phyloP scores from a whole-genome alignment of 2,113 vertebrate species.

The Ptilorrhoa leucosticta region DNA sequence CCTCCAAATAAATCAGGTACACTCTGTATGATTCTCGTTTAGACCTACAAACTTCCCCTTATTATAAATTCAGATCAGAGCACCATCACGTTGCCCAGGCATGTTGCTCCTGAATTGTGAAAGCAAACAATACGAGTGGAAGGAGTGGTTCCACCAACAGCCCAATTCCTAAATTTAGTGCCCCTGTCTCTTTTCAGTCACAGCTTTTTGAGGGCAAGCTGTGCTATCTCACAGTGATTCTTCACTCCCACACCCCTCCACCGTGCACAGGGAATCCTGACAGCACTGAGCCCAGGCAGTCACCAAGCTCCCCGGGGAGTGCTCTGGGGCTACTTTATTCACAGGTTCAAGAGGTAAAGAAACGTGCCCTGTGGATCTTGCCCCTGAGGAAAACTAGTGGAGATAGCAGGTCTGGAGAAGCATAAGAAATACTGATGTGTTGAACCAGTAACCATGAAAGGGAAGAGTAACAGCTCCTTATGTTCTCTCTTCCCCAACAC shows the following conservation, averaged over 20 bases:
- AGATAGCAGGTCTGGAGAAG: not conserved
- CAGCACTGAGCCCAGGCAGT: not conserved
- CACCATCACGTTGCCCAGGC: not conserved
- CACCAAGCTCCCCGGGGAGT: not conserved
- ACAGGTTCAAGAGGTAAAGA: not conserved
- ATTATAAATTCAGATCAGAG: not conserved
- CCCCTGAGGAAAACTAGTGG: not conserved
- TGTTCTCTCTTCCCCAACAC: not conserved
- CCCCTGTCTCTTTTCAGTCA: conserved; percentile 38
- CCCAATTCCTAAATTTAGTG: conserved; percentile 47
- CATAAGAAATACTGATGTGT: not conserved
- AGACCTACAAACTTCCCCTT: not conserved
- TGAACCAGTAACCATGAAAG: not conserved
- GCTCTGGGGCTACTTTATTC: not conserved
- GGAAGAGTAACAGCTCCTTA: not conserved
- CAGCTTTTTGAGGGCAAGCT: conserved; percentile 42
- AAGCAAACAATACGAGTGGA: not conserved
- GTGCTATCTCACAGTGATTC: conserved; percentile 10
- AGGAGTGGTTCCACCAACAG: not conserved
- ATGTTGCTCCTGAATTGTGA: not conserved
- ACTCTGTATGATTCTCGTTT: not conserved
- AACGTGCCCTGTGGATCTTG: not conserved
- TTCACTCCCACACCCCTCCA: not conserved
- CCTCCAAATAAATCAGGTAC: not conserved
- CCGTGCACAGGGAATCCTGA: not conserved